phyloP scores from a whole-genome alignment of 2,113 vertebrate species.

The Myrmecobius fasciatus region DNA sequence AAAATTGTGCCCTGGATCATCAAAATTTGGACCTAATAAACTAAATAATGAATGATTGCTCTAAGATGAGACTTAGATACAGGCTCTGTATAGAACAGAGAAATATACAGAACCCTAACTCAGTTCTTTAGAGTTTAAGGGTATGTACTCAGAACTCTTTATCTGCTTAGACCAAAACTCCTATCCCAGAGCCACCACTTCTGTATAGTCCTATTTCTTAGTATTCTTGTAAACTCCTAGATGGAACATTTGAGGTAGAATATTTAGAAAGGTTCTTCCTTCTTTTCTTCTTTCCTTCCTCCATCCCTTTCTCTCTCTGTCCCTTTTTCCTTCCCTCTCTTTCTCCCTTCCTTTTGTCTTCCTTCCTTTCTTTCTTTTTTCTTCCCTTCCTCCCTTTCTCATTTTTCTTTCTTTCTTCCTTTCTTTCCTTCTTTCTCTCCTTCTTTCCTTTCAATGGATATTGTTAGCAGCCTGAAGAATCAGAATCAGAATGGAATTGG shows the following conservation, averaged over 20 bases:
- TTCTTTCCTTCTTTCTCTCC: neutral
- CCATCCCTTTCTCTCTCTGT: neutral
- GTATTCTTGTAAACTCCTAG: neutral
- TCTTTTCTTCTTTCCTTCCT: neutral
- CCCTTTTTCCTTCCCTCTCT: neutral
- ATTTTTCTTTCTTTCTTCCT: too few species aligned
- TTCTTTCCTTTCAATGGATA: neutral
- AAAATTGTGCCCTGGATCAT: neutral
- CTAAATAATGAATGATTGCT: neutral
- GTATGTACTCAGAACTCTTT: neutral
- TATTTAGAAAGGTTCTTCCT: too few species aligned
- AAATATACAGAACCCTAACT: neutral
- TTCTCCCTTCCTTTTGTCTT: too few species aligned
- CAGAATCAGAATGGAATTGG: neutral
- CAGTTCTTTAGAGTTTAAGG: neutral
- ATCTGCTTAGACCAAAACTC: neutral
- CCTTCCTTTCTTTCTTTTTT: neutral
- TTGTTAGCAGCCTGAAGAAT: conserved; percentile 37
- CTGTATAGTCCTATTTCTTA: fast-evolving
- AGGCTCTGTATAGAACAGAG: neutral
- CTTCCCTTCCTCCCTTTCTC: too few species aligned
- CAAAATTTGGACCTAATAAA: neutral
- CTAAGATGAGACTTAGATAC: neutral
- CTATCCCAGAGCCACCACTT: neutral
- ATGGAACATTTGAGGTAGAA: neutral